phyloP scores from a whole-genome alignment of 2,797 vertebrate genomes.

The Fundulus diaphanus region DNA sequence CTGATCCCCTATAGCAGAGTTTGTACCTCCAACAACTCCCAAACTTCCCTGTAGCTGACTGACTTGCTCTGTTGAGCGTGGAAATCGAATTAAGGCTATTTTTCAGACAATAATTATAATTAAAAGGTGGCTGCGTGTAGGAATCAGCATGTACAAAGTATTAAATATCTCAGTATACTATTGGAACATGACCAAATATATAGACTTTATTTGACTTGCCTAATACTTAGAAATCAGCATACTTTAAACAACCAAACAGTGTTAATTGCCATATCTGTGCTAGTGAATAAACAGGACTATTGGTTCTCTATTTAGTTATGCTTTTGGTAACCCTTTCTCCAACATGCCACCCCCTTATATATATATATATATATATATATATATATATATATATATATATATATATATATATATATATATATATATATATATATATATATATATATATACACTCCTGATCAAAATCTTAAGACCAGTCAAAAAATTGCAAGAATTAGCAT shows the following conservation, averaged over 20 bases:
- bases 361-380: no score
- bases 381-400: no score
- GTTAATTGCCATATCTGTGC: conserved; percentile 11
- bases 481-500: no score
- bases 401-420: no score
- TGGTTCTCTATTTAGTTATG: neutral
- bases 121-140: conserved; percentile 4
- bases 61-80: conserved; percentile 28
- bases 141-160: neutral
- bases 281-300: neutral
- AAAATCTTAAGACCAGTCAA: no score
- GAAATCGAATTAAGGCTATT: conserved; percentile 12
- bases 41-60: conserved; percentile 40
- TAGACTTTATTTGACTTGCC: neutral
- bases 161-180: neutral
- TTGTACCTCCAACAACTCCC: conserved; percentile 45
- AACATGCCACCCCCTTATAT: neutral
- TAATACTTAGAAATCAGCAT: neutral
- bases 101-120: conserved; percentile 11
- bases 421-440: no score
- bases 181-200: neutral
- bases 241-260: neutral
- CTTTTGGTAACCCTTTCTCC: no score
- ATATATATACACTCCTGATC: no score
- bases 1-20: conserved; percentile 63